These are phyloP conservation scores for Euborellia annulipes DNA, from an alignment of 1,140 invertebrate species.

Conservation along the genomic window DNA sequence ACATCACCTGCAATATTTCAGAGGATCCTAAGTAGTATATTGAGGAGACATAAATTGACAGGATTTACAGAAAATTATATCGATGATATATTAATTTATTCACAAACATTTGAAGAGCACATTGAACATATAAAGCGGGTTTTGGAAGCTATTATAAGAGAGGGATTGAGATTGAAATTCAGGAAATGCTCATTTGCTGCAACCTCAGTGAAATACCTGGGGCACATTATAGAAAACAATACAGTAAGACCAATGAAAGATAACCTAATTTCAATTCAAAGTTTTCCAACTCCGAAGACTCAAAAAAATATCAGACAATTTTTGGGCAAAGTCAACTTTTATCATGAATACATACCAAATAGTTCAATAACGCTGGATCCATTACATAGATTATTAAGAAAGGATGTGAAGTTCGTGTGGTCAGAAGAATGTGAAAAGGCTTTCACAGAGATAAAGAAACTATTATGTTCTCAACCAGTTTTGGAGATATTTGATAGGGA, in stretches of 20 bases:
- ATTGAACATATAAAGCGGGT: conserved; percentile 15
- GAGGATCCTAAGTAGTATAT: conserved; percentile 22
- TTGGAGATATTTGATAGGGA: conserved; percentile 24
- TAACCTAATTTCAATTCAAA: conserved; percentile 16
- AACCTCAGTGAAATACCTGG: conserved; percentile 21
- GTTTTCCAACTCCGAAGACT: conserved; percentile 17
- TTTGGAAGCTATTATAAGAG: conserved; percentile 15
- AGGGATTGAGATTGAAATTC: conserved; percentile 23
- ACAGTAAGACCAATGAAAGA: conserved; percentile 14
- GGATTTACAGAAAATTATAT: conserved; percentile 30
- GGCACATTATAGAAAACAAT: conserved; percentile 22
- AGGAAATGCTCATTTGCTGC: conserved; percentile 21
- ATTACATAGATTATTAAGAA: conserved; percentile 30
- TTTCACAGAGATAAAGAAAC: conserved; percentile 22
- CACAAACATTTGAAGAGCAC: conserved; percentile 16
- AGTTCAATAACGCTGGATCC: conserved; percentile 28
- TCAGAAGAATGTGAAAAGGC: conserved; percentile 23
- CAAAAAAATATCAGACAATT: conserved; percentile 18
- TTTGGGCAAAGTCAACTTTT: conserved; percentile 21
- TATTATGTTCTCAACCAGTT: conserved; percentile 22
- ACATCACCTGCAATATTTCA: conserved; percentile 29
- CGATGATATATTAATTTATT: conserved; percentile 18
- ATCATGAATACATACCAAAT: conserved; percentile 14
- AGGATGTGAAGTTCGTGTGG: conserved; percentile 23
- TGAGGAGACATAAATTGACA: conserved; percentile 27